These are phyloP conservation scores for Gonioctena quinquepunctata DNA, from an alignment of 1,140 invertebrate genomes.

Conservation along the genomic window DNA sequence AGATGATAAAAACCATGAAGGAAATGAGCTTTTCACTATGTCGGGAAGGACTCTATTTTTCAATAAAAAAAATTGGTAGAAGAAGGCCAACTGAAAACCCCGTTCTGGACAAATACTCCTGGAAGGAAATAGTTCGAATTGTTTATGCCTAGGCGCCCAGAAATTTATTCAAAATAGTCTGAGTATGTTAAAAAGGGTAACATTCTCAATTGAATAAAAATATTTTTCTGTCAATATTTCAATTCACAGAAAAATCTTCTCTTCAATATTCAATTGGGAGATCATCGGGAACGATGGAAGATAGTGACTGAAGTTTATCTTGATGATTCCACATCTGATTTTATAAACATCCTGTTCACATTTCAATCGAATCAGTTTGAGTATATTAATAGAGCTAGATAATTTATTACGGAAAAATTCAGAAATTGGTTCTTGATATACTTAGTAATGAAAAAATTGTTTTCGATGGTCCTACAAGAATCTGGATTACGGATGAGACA, in stretches of 20 bases:
- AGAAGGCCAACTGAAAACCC: not conserved
- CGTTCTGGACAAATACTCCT: not conserved
- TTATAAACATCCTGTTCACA: too few species aligned
- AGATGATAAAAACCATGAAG: not conserved
- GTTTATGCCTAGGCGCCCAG: not conserved
- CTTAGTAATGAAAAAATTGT: not conserved
- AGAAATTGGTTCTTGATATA: conserved; percentile 8
- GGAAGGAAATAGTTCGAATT: conserved; percentile 2
- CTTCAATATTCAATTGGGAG: too few species aligned
- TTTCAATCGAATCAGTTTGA: too few species aligned
- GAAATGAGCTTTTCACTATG: conserved; percentile 11
- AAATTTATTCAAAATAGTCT: not conserved
- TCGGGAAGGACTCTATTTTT: not conserved
- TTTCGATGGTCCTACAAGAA: not conserved
- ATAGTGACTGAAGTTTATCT: too few species aligned
- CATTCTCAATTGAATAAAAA: too few species aligned
- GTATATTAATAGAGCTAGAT: not conserved
- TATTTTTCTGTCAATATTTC: too few species aligned
- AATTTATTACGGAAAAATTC: not conserved
- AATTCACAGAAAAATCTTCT: too few species aligned
- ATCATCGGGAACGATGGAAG: too few species aligned
- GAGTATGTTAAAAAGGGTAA: too few species aligned
- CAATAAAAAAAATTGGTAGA: not conserved
- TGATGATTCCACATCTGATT: too few species aligned
- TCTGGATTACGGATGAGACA: not conserved